Evolutionary conservation across 2,888 invertebrate genomes (phyloP), one percentile per base, ranked within the genome.

Genomic region (Drosophila neutralis): DNA sequence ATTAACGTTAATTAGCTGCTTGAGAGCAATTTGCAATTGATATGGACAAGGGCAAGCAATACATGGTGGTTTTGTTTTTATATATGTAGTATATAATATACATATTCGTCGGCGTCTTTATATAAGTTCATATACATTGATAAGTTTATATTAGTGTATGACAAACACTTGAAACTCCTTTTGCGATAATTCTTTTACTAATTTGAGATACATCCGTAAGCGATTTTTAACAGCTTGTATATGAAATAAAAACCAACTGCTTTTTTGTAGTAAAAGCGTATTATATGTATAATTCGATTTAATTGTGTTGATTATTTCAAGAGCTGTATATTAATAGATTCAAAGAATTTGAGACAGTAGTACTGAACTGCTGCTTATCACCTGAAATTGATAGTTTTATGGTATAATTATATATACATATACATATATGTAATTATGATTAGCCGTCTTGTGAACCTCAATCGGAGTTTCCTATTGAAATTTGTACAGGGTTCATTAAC

Each of bases 1-100:
- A 72, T 73, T 64, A 62, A 51, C 24, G 57, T 57, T 74, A 76
- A 84, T 79, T 73, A 67, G 54, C 31, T 27, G 45, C 8, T 62
- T 57, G 64, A 53, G 38, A 38, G 69, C 58, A 63, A 54, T 66
- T 24, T 60, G 21, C 42, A 52, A 63, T 66, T 72, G 62, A 33
- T 53, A 49, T 48, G 24, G 31, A 42, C 45, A 52, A 15, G n/a
- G 1, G 36, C 51, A 75, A 57, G 27, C 48, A 45, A 45, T 45
- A 24, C 24, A 45, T 13, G 24, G 15, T 45, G 21, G 24, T 21
- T 15, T 15, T 15, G 8, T 15, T 45, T 8, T 45, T 24, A 45
- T 24, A 24, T 24, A 24, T 21, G 6, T 13, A 21, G 21, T 8
- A 38, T 8, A 38, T 18, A 38, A 18, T 8, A 18, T 18, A 38